Evolutionary conservation across 2,888 invertebrate genomes (phyloP).

Genomic region (Pyrochroa serraticornis): DNA sequence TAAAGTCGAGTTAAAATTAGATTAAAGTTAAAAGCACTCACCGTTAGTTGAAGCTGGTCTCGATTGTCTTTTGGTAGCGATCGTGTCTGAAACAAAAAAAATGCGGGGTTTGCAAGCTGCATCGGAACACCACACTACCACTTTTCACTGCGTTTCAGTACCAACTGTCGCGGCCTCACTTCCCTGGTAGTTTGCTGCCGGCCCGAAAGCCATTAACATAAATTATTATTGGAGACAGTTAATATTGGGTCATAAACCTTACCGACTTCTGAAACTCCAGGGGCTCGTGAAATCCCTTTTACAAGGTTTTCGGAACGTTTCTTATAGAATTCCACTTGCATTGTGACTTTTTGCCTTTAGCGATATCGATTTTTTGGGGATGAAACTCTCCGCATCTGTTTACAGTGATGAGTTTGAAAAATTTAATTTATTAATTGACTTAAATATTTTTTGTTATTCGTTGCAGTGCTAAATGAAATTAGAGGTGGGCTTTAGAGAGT

Average conservation of each 20-base stretch:
- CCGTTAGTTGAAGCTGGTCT: no score
- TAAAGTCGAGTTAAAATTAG: not conserved
- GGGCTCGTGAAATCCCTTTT: conserved; percentile 29
- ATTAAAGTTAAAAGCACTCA: no score
- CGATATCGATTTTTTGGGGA: no score
- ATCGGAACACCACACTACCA: conserved; percentile 45
- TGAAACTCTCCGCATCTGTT: no score
- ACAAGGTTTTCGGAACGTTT: conserved; percentile 20
- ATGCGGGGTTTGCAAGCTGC: not conserved
- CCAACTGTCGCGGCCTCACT: conserved; percentile 55
- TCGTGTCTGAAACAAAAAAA: not conserved
- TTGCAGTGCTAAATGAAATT: no score
- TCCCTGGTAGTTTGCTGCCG: conserved; percentile 48
- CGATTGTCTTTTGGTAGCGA: no score
- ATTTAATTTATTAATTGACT: no score
- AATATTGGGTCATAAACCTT: conserved; percentile 61
- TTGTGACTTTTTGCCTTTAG: not conserved
- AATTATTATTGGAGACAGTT: conserved; percentile 69
- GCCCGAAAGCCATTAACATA: conserved; percentile 59
- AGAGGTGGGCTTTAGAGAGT: not conserved
- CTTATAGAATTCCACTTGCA: not conserved
- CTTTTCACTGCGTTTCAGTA: conserved; percentile 53
- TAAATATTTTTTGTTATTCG: no score
- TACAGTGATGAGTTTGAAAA: no score
- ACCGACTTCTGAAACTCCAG: conserved; percentile 40